A percentile compares a stretch with the other conserved stretches of the same genome.
Evolutionary conservation across 2,888 invertebrate genomes (phyloP).

Genomic region (Chrysopilus asiliformis): DNA sequence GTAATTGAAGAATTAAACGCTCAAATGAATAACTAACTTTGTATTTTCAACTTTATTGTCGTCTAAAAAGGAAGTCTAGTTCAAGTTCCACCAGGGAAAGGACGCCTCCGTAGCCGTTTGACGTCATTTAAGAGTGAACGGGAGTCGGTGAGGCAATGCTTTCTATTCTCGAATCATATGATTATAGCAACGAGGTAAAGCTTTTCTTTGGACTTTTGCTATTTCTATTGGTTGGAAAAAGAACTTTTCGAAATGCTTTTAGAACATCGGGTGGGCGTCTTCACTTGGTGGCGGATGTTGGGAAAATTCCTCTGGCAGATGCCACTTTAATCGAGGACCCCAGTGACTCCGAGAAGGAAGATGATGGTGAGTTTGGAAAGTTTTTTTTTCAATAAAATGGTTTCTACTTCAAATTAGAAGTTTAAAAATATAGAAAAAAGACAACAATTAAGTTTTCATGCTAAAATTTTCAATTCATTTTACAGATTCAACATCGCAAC

Average conservation of each 20-base stretch:
- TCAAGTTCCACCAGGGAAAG: conserved; percentile 51
- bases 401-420: too few relatives aligned
- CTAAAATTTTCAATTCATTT: too few relatives aligned
- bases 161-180: conserved; percentile 81
- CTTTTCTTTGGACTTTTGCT: conserved; percentile 1
- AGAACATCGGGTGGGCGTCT: conserved; percentile 68
- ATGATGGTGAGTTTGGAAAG: conserved; percentile 47
- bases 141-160: conserved; percentile 66
- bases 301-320: conserved; percentile 70
- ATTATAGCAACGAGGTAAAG: conserved; percentile 62
- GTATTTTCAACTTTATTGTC: too few relatives aligned
- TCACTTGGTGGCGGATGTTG: conserved; percentile 71
- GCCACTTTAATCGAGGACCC: conserved; percentile 80
- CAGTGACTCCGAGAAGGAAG: conserved; percentile 45
- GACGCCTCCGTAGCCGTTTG: conserved; percentile 41
- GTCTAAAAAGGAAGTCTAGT: conserved; percentile 68
- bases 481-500: conserved; percentile 14
- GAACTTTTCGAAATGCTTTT: conserved; percentile 10
- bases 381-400: conserved; percentile 4
- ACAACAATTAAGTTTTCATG: too few relatives aligned
- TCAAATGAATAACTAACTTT: too few relatives aligned
- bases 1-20: too few relatives aligned
- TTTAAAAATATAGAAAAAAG: too few relatives aligned
- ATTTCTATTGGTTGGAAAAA: conserved; percentile 4
- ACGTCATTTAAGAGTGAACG: conserved; percentile 51